Conservation (phyloP, 2,113 vertebrate genomes). For the human (Homo sapiens) region GRCh38 chr11:68840001-68840500, state of each 20-base stretch:
- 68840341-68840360: conserved; percentile 26
- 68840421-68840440: neutral
- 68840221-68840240: fast-evolving
- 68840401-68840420: neutral
- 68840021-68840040: neutral
- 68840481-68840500: conserved; percentile 2
- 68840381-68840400: conserved; percentile 24
- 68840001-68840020: neutral
- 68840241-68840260: neutral
- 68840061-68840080: neutral
- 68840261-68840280: neutral
- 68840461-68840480: conserved; percentile 1
- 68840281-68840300: too few relatives aligned
- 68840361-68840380: neutral
- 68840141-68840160: neutral
- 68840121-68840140: neutral
- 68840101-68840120: neutral
- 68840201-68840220: neutral
- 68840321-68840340: neutral
- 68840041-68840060: neutral
- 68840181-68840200: neutral
- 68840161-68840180: neutral
- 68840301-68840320: neutral
- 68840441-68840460: conserved; percentile 20
- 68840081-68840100: neutral